A percentile compares a stretch with the other conserved stretches of the same genome.
Evolutionary conservation across 64 coral and sea anemone genomes (phyloP).

Genomic region (Dendrophyllia cribrosa): DNA sequence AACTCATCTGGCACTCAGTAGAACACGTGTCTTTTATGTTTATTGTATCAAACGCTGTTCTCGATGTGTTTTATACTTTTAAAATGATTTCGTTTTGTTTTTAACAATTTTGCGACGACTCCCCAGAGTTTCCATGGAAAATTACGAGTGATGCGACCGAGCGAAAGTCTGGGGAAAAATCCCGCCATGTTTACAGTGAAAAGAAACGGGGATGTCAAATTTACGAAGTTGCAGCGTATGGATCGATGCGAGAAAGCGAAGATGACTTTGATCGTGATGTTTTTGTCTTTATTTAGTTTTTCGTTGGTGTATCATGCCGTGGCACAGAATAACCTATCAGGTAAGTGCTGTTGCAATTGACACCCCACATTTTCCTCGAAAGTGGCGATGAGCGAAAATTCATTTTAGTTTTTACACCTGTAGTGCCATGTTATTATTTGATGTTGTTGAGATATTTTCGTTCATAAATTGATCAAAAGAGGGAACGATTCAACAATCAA

Average conservation of each 20-base stretch:
- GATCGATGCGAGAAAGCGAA: not conserved
- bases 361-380: no score
- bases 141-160: not conserved
- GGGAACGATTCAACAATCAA: no score
- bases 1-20: no score
- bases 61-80: no score
- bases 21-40: no score
- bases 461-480: no score
- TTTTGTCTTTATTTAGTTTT: not conserved
- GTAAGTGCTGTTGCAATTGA: not conserved
- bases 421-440: not conserved
- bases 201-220: not conserved
- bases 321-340: not conserved
- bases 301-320: not conserved
- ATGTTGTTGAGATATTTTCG: not conserved
- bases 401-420: no score
- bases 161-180: slow-evolving; percentile 25
- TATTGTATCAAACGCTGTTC: no score
- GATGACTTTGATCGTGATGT: not conserved
- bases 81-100: not conserved
- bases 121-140: not conserved
- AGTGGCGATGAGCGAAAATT: no score
- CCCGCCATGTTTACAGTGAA: not conserved
- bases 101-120: not conserved
- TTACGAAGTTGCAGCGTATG: not conserved